Conservation (phyloP, 2,888 invertebrate genomes). For the Acleris emargana region DNA sequence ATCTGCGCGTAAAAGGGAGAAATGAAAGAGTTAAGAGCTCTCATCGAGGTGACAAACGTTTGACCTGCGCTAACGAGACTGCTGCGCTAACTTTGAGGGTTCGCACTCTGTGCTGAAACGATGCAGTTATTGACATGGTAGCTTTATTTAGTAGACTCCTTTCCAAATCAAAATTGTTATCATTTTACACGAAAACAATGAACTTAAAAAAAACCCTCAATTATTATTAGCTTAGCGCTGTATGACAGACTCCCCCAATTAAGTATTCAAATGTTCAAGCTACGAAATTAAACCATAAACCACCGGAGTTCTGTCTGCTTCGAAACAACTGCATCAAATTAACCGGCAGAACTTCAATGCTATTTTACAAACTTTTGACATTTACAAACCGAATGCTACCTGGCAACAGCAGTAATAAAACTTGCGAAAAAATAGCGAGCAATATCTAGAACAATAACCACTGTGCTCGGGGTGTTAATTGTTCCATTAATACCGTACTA, state of each 20-base stretch:
- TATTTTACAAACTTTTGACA: slow-evolving; percentile 13
- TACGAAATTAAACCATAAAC: slow-evolving; percentile 7
- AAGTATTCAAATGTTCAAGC: slow-evolving; percentile 1
- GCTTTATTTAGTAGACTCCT: too few species aligned
- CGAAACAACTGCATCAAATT: slow-evolving; percentile 13
- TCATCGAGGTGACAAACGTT: slow-evolving; percentile 50
- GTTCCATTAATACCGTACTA: slow-evolving; percentile 54
- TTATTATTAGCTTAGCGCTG: not conserved
- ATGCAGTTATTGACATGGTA: too few species aligned
- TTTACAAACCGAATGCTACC: slow-evolving; percentile 1
- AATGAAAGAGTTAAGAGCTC: slow-evolving; percentile 41
- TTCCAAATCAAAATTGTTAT: too few species aligned
- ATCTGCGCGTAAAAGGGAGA: slow-evolving; percentile 41
- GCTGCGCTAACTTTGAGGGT: slow-evolving; percentile 46
- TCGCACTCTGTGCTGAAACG: not conserved
- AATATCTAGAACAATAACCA: slow-evolving; percentile 47
- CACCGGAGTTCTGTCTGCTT: not conserved
- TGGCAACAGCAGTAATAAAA: slow-evolving; percentile 19
- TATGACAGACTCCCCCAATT: not conserved
- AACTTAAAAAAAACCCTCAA: too few species aligned
- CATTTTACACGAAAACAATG: too few species aligned
- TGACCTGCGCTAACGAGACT: slow-evolving; percentile 57
- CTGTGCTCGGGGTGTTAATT: slow-evolving; percentile 52
- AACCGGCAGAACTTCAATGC: slow-evolving; percentile 4
- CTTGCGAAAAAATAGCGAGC: slow-evolving; percentile 22